Evolutionary conservation across 35 echinoderm and acorn worm genomes (phyloP).

Genomic region (Heliocidaris erythrogramma): DNA sequence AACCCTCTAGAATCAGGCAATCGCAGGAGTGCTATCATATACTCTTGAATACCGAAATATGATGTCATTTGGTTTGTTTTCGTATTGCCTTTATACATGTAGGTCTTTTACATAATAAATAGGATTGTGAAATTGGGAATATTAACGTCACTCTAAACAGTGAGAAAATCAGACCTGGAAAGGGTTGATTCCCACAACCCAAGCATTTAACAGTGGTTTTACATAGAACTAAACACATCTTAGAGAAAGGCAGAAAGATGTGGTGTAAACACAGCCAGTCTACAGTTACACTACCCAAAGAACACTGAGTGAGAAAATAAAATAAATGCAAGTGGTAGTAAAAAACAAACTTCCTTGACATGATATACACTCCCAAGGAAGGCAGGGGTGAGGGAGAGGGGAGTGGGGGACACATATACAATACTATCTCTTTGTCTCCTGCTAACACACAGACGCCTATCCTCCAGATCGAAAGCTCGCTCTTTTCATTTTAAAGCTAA

Average conservation of each 20-base stretch:
- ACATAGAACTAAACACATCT: background rate
- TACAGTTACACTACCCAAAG: background rate
- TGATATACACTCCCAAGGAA: background rate
- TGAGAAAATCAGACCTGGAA: background rate
- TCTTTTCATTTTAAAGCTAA: slow-evolving; percentile 11
- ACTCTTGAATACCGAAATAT: too few relatives aligned
- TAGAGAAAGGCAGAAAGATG: background rate
- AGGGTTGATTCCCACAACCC: background rate
- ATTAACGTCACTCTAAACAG: background rate
- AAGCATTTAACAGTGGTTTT: background rate
- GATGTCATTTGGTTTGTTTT: too few relatives aligned
- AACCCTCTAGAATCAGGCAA: too few relatives aligned
- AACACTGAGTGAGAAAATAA: background rate
- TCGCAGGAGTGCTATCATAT: too few relatives aligned
- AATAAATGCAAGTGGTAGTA: background rate
- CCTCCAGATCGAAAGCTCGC: background rate
- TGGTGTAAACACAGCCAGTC: background rate
- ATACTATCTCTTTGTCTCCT: background rate
- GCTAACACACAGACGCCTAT: background rate
- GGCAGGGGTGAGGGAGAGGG: background rate
- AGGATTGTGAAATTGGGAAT: background rate
- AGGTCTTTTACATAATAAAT: background rate
- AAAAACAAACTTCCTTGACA: background rate
- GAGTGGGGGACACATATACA: background rate
- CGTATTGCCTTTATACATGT: too few relatives aligned